Evolutionary conservation across 2,113 vertebrate genomes (phyloP).

Genomic region (Sakesphorus luctuosus): DNA sequence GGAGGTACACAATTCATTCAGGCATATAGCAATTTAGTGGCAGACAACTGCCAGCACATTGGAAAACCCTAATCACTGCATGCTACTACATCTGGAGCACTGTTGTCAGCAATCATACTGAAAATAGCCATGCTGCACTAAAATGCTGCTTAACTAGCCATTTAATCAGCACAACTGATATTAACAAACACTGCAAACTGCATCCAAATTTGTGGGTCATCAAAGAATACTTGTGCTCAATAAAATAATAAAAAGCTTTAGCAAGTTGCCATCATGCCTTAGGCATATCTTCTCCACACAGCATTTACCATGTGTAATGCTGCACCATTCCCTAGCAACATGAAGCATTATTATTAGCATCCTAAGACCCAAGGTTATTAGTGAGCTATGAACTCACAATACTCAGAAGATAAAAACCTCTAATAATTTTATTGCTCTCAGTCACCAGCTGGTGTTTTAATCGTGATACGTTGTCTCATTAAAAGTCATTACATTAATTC

Average conservation of each 20-base stretch:
- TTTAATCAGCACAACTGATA: background rate
- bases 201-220: background rate
- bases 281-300: background rate
- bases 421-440: conserved; percentile 16
- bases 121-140: background rate
- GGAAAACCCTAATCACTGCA: background rate
- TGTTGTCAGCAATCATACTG: background rate
- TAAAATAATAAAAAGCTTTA: conserved; percentile 3
- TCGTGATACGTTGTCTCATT: background rate
- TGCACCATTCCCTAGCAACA: conserved; percentile 55
- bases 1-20: background rate
- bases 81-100: background rate
- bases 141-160: background rate
- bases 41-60: background rate
- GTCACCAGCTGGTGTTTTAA: conserved; percentile 27
- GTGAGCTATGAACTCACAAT: background rate
- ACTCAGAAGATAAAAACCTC: background rate
- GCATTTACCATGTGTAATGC: background rate
- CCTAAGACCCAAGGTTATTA: conserved; percentile 19
- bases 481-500: conserved; percentile 27
- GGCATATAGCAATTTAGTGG: background rate
- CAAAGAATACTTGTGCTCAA: background rate
- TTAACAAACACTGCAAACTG: background rate
- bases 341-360: conserved; percentile 7
- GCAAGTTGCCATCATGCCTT: background rate